Percentiles rank a stretch among this genome's conserved stretches.
phyloP scores from a whole-genome alignment of 1,140 invertebrate genomes.

The Anastatus disparis region DNA sequence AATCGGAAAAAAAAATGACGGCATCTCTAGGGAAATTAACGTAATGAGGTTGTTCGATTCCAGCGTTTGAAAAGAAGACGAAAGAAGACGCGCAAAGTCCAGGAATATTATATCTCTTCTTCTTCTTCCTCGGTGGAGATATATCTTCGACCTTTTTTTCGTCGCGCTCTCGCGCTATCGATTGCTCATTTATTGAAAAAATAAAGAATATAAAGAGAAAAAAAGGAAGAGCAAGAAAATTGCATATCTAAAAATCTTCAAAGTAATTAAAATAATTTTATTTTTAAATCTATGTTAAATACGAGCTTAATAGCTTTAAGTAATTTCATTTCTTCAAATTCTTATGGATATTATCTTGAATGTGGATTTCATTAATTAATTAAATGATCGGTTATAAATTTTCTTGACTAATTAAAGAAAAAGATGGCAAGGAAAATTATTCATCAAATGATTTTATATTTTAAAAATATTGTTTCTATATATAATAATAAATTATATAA shows the following conservation, averaged over 20 bases:
- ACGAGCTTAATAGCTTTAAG: too few relatives aligned
- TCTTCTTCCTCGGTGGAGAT: not conserved
- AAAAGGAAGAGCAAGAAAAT: not conserved
- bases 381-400: too few relatives aligned
- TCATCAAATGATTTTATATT: too few relatives aligned
- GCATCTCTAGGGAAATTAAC: conserved; percentile 60
- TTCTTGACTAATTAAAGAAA: too few relatives aligned
- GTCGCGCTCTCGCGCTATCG: not conserved
- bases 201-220: not conserved
- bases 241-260: not conserved
- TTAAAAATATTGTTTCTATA: too few relatives aligned
- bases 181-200: conserved; percentile 20
- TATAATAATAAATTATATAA: too few relatives aligned
- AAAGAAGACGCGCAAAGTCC: not conserved
- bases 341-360: too few relatives aligned
- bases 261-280: conserved; percentile 19
- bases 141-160: conserved; percentile 7
- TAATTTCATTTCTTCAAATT: too few relatives aligned
- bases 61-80: not conserved
- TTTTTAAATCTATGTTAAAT: too few relatives aligned
- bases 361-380: too few relatives aligned
- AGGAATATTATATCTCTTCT: conserved; percentile 18
- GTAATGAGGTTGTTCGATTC: conserved; percentile 59
- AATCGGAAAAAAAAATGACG: conserved; percentile 57
- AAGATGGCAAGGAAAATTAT: too few relatives aligned